Evolutionary conservation across 2,113 vertebrate genomes (phyloP).

Genomic region (Melanerpes formicivorus): DNA sequence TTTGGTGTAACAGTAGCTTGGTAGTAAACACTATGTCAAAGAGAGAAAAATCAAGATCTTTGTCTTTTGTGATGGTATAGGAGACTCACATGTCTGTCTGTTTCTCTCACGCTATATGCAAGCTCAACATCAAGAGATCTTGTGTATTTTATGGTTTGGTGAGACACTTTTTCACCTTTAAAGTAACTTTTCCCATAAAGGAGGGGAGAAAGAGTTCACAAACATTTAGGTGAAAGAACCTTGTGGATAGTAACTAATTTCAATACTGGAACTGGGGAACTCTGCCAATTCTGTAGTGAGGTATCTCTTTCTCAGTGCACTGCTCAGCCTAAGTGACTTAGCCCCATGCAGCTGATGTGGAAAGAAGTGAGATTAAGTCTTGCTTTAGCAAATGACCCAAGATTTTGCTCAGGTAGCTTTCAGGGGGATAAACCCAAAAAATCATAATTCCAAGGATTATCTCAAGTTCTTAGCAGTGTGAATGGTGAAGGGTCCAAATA

Average conservation of each 20-base stretch:
- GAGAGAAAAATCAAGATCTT: neutral
- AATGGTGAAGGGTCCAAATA: neutral
- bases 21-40: neutral
- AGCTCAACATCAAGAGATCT: neutral
- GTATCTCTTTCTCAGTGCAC: neutral
- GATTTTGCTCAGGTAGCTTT: neutral
- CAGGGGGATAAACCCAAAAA: neutral
- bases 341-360: neutral
- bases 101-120: neutral
- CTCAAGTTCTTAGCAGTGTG: neutral
- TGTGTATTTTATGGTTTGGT: neutral
- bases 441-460: neutral
- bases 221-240: neutral
- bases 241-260: neutral
- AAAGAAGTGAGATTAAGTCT: neutral
- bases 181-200: neutral
- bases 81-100: neutral
- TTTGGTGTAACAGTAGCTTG: neutral
- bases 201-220: neutral
- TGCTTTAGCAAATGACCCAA: neutral
- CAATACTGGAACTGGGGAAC: neutral
- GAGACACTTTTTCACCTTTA: neutral
- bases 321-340: neutral
- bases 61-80: neutral
- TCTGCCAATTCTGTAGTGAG: neutral